Conservation (phyloP, 2,888 invertebrate genomes). For the Himalopsyche tibetana region DNA sequence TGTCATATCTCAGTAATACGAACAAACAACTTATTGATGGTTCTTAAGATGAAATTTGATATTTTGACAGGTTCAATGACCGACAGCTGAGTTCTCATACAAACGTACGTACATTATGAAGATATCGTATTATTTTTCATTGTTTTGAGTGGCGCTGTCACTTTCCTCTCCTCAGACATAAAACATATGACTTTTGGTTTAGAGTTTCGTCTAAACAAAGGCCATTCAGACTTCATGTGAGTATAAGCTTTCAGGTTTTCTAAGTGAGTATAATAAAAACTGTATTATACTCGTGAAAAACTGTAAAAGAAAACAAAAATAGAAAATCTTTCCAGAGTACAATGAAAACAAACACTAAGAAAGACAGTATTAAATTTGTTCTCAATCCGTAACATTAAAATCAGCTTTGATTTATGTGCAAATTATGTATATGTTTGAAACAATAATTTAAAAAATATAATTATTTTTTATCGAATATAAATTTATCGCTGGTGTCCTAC, state of each 20-base stretch:
- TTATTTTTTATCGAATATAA: too few relatives aligned
- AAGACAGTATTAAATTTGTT: too few relatives aligned
- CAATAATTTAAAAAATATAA: too few relatives aligned
- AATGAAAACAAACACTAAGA: too few relatives aligned
- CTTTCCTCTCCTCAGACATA: background rate
- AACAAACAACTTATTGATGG: background rate
- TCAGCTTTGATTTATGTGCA: too few relatives aligned
- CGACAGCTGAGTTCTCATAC: background rate
- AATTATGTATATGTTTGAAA: too few relatives aligned
- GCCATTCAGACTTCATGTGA: background rate
- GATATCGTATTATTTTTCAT: slow-evolving; percentile 30
- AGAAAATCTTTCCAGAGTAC: too few relatives aligned
- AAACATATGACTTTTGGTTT: slow-evolving; percentile 30
- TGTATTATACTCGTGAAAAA: background rate
- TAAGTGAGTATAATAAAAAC: slow-evolving; percentile 15
- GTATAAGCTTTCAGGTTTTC: slow-evolving; percentile 29
- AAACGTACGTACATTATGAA: background rate
- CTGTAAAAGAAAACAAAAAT: background rate
- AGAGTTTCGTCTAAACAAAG: background rate
- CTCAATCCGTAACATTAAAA: too few relatives aligned
- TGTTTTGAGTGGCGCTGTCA: slow-evolving; percentile 26
- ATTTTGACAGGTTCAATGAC: slow-evolving; percentile 9
- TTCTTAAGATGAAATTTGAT: background rate
- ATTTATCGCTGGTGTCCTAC: too few relatives aligned
- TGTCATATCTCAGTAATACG: too few relatives aligned